Percentiles rank a stretch among this genome's conserved stretches.
Evolutionary conservation across 2,797 vertebrate genomes (phyloP).

Genomic region (Halcyon leucocephala): DNA sequence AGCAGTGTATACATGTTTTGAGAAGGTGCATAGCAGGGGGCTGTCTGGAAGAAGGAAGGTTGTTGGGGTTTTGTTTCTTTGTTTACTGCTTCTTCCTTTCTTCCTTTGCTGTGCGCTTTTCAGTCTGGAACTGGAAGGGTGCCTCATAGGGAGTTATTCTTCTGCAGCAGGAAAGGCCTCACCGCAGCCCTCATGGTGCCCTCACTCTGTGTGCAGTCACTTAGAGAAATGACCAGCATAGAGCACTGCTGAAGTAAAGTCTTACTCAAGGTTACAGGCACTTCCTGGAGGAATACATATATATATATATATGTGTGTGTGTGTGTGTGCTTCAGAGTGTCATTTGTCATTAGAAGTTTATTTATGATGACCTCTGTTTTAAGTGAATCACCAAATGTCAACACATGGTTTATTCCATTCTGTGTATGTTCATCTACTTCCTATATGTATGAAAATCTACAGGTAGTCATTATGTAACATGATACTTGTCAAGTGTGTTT

Average conservation of each 20-base stretch:
- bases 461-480: neutral
- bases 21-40: neutral
- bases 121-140: neutral
- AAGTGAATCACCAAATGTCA: neutral
- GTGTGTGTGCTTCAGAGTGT: neutral
- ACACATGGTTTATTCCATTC: neutral
- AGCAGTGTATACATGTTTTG: neutral
- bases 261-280: neutral
- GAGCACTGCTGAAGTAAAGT: neutral
- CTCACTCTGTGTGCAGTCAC: accelerated
- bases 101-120: neutral
- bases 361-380: neutral
- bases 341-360: neutral
- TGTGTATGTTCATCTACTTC: neutral
- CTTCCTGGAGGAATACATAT: neutral
- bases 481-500: neutral
- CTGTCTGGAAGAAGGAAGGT: neutral
- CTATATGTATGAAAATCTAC: neutral
- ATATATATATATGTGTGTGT: too few relatives aligned
- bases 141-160: neutral
- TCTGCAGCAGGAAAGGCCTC: neutral
- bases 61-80: neutral
- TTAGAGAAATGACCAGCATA: neutral
- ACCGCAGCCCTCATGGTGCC: neutral
- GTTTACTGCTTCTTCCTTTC: neutral